Percentiles rank a stretch among this genome's conserved stretches.
phyloP scores from a whole-genome alignment of 2,113 vertebrate genomes.

The Sprattus sprattus region DNA sequence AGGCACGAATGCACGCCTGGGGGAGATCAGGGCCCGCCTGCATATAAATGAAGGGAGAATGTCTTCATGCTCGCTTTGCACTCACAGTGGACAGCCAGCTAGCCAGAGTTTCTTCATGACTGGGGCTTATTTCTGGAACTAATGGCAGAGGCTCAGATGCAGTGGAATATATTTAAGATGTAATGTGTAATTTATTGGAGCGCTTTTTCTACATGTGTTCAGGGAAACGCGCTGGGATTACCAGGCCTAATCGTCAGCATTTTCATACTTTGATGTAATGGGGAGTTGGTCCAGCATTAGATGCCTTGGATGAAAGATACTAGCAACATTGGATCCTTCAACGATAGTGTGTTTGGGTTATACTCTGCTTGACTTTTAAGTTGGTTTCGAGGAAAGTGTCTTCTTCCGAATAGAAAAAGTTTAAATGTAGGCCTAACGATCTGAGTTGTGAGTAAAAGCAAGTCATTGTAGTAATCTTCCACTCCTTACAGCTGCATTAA shows the following conservation, averaged over 20 bases:
- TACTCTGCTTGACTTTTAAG: not conserved
- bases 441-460: no score
- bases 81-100: conserved; percentile 11
- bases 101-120: not conserved
- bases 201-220: not conserved
- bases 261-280: not conserved
- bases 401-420: no score
- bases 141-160: not conserved
- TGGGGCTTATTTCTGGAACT: conserved; percentile 1
- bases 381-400: not conserved
- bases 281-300: not conserved
- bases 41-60: conserved; percentile 64
- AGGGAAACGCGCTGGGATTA: not conserved
- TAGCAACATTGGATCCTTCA: not conserved
- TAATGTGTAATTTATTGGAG: not conserved
- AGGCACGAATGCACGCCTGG: conserved; percentile 54
- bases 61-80: conserved; percentile 39
- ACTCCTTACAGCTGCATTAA: no score
- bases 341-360: not conserved
- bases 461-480: no score
- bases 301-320: not conserved
- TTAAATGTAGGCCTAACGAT: no score
- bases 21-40: conserved; percentile 60
- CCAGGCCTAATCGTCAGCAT: not conserved
- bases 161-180: not conserved